These are phyloP conservation scores for Philonicus albiceps DNA, from an alignment of 2,888 invertebrate genomes.

Conservation along the genomic window DNA sequence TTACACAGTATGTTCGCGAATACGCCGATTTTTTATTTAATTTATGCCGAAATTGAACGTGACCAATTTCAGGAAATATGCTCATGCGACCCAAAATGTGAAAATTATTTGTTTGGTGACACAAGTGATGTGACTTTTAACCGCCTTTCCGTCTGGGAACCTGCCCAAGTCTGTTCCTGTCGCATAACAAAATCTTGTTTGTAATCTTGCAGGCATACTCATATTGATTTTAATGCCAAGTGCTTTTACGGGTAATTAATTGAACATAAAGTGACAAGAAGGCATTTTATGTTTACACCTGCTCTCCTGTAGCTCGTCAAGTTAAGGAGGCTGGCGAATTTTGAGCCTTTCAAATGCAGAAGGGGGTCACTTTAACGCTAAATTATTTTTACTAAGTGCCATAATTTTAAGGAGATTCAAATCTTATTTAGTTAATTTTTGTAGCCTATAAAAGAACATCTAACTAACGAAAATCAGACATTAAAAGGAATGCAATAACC, in stretches of 20 bases:
- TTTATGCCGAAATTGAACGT: conserved; percentile 6
- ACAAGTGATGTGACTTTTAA: not conserved
- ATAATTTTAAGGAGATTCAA: not conserved
- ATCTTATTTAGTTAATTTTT: too few relatives aligned
- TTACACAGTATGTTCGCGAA: conserved; percentile 20
- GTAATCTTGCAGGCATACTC: not conserved
- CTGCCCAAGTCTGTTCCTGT: not conserved
- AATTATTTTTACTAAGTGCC: too few relatives aligned
- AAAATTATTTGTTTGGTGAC: not conserved
- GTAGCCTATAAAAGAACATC: too few relatives aligned
- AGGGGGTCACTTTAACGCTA: too few relatives aligned
- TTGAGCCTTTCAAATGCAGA: not conserved
- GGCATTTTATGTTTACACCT: not conserved
- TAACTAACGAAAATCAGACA: too few relatives aligned
- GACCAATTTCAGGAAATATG: not conserved
- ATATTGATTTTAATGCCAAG: not conserved
- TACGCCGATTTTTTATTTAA: conserved; percentile 9
- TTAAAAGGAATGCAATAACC: too few relatives aligned
- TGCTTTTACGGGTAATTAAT: not conserved
- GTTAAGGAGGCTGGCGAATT: not conserved
- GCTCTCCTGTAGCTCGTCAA: not conserved
- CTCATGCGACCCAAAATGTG: not conserved
- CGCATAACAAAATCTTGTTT: not conserved
- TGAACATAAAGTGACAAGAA: not conserved
- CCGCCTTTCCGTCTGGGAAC: not conserved